Evolutionary conservation across 1,140 invertebrate genomes (phyloP).

Genomic region (Drosophila guanche): DNA sequence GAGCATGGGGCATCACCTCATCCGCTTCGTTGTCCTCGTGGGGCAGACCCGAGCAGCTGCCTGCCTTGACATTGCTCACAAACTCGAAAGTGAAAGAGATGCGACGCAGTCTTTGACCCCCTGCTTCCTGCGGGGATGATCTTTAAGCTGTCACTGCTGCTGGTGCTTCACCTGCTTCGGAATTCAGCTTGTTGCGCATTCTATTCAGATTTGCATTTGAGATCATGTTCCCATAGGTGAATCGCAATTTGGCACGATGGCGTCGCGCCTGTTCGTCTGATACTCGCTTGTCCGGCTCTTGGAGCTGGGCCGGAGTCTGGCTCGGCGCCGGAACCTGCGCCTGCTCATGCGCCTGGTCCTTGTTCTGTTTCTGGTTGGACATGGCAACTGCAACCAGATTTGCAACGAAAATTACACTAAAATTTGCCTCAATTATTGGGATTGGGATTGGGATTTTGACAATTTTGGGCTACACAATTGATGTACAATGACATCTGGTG

Average conservation of each 20-base stretch:
- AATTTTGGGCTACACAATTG: too few species aligned
- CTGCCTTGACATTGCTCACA: slow-evolving; percentile 36
- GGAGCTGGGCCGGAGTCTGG: neutral
- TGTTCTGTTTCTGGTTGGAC: too few species aligned
- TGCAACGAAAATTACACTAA: too few species aligned
- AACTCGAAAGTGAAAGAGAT: slow-evolving; percentile 63
- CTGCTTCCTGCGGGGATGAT: neutral
- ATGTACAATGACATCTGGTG: too few species aligned
- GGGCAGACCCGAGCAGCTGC: slow-evolving; percentile 26
- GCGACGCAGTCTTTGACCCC: slow-evolving; percentile 34
- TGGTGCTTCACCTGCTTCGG: neutral
- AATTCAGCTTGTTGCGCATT: slow-evolving; percentile 25
- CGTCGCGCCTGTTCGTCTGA: slow-evolving; percentile 41
- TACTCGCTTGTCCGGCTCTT: slow-evolving; percentile 3
- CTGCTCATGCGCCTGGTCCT: too few species aligned
- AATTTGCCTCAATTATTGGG: too few species aligned
- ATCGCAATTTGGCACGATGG: slow-evolving; percentile 48
- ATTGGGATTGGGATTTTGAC: too few species aligned
- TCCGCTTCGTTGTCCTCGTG: slow-evolving; percentile 57
- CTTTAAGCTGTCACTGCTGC: neutral
- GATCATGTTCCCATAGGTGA: slow-evolving; percentile 54
- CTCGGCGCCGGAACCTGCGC: neutral
- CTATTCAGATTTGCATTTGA: slow-evolving; percentile 47
- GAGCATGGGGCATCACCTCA: slow-evolving; percentile 18
- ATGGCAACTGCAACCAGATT: too few species aligned